Conservation (phyloP, 2,113 vertebrate species). For the Lontra canadensis region DNA sequence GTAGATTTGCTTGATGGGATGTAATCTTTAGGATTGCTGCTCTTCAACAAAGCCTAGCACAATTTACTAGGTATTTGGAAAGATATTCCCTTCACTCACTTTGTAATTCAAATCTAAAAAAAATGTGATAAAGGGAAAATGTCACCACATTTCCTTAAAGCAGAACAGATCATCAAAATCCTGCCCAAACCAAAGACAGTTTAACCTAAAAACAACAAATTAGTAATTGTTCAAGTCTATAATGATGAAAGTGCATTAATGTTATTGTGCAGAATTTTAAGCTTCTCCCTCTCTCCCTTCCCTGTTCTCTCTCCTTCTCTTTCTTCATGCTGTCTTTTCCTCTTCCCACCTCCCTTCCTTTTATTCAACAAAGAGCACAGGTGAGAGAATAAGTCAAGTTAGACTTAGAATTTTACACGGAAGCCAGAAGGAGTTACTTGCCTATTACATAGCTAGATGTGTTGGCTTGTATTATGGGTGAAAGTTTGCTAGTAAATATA, state of each 20-base stretch:
- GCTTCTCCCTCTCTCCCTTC: not conserved
- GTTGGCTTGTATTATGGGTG: too few species aligned
- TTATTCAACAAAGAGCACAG: accelerated
- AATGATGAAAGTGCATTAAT: not conserved
- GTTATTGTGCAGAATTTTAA: not conserved
- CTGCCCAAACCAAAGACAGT: not conserved
- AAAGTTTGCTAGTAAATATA: not conserved
- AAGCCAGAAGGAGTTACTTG: too few species aligned
- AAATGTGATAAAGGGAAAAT: not conserved
- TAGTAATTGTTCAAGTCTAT: accelerated
- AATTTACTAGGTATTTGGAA: accelerated
- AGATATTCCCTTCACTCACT: not conserved
- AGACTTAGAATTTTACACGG: not conserved
- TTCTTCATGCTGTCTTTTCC: too few species aligned
- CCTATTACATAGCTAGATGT: not conserved
- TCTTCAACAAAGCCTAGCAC: accelerated
- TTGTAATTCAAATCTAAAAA: not conserved
- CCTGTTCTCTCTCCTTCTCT: accelerated
- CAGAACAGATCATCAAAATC: not conserved
- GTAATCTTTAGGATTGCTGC: accelerated
- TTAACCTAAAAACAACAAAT: not conserved
- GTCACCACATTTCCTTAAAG: not conserved
- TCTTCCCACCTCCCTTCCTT: not conserved
- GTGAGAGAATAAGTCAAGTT: not conserved
- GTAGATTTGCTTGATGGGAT: not conserved